phyloP scores from a whole-genome alignment of 2,888 invertebrate species.

The Microctonus brassicae region DNA sequence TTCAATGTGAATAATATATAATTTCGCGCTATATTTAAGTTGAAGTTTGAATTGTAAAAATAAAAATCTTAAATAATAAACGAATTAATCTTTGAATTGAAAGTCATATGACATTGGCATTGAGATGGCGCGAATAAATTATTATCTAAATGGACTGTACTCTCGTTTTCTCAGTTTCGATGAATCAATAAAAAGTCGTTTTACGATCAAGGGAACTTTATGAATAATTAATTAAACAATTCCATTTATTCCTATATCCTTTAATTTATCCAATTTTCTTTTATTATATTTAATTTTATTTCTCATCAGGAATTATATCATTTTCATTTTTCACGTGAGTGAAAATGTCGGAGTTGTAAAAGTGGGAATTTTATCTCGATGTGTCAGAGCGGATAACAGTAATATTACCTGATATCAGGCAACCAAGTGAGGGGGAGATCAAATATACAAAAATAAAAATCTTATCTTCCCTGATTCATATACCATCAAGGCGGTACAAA shows the following conservation, averaged over 20 bases:
- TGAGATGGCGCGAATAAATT: not conserved
- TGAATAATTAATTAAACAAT: conserved; percentile 38
- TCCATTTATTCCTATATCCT: conserved; percentile 20
- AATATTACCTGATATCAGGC: conserved; percentile 53
- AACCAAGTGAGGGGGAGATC: not conserved
- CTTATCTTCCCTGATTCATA: conserved; percentile 26
- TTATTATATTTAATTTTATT: not conserved
- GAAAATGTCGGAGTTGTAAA: not conserved
- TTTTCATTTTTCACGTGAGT: not conserved
- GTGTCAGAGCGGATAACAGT: conserved; percentile 55
- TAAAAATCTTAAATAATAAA: conserved; percentile 9
- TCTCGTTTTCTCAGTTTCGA: conserved; percentile 52
- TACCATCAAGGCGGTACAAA: not conserved
- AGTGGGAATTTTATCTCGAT: conserved; percentile 49
- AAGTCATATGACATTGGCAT: conserved; percentile 18
- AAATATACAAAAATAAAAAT: not conserved
- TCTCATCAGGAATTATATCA: not conserved
- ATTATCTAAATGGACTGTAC: conserved; percentile 47
- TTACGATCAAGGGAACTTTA: conserved; percentile 34
- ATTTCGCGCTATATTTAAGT: not conserved
- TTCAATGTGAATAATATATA: not conserved
- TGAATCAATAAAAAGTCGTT: conserved; percentile 59
- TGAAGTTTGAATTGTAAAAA: not conserved
- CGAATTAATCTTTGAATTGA: not conserved
- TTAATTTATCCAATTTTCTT: conserved; percentile 39